Conservation (phyloP, 2,797 vertebrate genomes). For the Cossypha niveicapilla region DNA sequence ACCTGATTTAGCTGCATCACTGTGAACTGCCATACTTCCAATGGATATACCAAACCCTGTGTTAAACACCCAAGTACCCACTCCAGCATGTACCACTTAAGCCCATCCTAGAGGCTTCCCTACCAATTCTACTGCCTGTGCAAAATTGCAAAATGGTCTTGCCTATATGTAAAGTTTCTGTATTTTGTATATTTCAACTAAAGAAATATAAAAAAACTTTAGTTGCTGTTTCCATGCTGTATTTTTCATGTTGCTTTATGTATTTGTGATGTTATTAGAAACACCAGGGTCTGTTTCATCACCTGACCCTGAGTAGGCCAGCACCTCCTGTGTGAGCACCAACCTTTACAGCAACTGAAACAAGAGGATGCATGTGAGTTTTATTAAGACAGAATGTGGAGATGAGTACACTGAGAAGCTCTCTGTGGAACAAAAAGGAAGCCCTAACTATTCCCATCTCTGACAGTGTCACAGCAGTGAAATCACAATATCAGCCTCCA, state of each 20-base stretch:
- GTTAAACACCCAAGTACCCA: background rate
- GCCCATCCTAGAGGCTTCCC: background rate
- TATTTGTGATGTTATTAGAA: background rate
- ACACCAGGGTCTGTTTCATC: background rate
- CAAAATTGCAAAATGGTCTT: background rate
- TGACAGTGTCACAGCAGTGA: background rate
- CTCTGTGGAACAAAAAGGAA: background rate
- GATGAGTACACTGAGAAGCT: background rate
- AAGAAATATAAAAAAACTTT: background rate
- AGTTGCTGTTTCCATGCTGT: background rate
- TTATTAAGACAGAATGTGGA: background rate
- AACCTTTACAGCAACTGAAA: background rate
- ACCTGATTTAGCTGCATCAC: background rate
- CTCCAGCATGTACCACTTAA: background rate
- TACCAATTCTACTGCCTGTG: background rate
- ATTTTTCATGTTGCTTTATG: background rate
- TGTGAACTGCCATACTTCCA: background rate
- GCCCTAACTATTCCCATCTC: background rate
- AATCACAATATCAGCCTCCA: background rate
- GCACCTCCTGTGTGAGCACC: background rate
- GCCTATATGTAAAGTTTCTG: background rate
- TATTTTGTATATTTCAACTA: background rate
- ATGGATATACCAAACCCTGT: background rate
- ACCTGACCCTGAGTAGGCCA: background rate
- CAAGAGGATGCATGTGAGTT: accelerated